Evolutionary conservation across 1,140 invertebrate genomes (phyloP).

Genomic region (Drosophila ercepeae): DNA sequence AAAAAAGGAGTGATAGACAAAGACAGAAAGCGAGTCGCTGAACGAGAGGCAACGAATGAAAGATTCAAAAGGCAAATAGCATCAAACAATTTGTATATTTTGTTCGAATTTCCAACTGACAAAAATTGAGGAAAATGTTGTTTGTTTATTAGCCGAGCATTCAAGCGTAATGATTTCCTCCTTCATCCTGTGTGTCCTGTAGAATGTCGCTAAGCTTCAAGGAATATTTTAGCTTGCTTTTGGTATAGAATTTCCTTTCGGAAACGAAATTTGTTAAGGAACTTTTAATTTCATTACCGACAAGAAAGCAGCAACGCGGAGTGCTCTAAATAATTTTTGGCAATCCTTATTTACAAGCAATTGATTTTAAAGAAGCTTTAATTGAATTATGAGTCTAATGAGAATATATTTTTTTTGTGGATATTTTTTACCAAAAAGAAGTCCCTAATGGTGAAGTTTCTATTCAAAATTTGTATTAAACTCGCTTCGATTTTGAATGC

Average conservation of each 20-base stretch:
- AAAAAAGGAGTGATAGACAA: not conserved
- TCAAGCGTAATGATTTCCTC: conserved; percentile 28
- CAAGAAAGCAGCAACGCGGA: not conserved
- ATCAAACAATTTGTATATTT: conserved; percentile 66
- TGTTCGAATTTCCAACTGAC: conserved; percentile 35
- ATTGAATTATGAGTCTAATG: too few relatives aligned
- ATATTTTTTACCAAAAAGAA: too few relatives aligned
- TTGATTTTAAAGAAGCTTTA: conserved; percentile 9
- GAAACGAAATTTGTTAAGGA: not conserved
- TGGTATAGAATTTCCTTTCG: not conserved
- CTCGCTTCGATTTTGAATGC: not conserved
- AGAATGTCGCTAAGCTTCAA: conserved; percentile 3
- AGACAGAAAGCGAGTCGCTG: not conserved
- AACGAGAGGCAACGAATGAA: not conserved
- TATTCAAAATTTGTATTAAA: not conserved
- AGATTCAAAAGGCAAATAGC: conserved; percentile 60
- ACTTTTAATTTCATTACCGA: conserved; percentile 35
- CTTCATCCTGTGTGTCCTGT: not conserved
- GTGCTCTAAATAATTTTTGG: conserved; percentile 8
- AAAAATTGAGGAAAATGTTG: conserved; percentile 38
- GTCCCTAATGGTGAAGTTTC: too few relatives aligned
- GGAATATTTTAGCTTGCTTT: conserved; percentile 1
- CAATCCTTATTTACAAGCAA: conserved; percentile 3
- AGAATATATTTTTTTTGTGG: too few relatives aligned
- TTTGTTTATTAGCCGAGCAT: conserved; percentile 58